Evolutionary conservation across 2,797 vertebrate species (phyloP), one percentile per base, ranked within the genome.

Genomic region (Poeciliopsis infans): DNA sequence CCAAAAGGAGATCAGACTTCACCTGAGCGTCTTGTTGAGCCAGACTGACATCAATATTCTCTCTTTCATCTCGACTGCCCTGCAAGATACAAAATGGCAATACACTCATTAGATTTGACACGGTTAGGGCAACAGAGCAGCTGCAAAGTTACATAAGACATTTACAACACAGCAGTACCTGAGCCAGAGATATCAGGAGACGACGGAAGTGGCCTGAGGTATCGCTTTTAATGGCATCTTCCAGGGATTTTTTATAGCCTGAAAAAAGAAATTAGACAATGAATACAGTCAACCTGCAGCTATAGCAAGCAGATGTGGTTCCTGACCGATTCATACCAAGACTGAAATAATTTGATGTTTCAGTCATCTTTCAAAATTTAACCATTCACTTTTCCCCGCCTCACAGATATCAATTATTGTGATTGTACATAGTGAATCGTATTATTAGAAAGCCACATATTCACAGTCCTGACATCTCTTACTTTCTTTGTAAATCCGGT

Each of bases 1-100:
- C 80, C 61, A 46, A 28, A 0, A 49, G 33, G 5, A 8, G 70
- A 61, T 8, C 0, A 64, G 43, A 70, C 2, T 93, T 93, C 92
- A 99, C 98, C 97, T 99, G 98, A 76, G 96, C 98, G 87, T 99
- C 98, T 89, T 96, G 97, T 90, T 99, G 96, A 74, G 97, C 98
- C 59, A 97, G 23, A 45, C 97, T 92, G 91, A 98, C 93, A 85
- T 99, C 97, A 87, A 99, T 97, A 13, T 78, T 93, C 80, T 94
- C 94, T 74, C 96, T 96, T 93, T 99, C 98, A 83, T 99, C 97
- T 70, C 98, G 96, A 90, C 97, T 99, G 73, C 98, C 98, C 98
- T 99, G 83, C 18, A 79, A 78, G 72, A 73, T 1, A 86, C 2
- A 77, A 51, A 78, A 49, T 49, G 36, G 25, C 66, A 68, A 70